Evolutionary conservation across 2,797 vertebrate genomes (phyloP).

Genomic region (Syngnathus acus): DNA sequence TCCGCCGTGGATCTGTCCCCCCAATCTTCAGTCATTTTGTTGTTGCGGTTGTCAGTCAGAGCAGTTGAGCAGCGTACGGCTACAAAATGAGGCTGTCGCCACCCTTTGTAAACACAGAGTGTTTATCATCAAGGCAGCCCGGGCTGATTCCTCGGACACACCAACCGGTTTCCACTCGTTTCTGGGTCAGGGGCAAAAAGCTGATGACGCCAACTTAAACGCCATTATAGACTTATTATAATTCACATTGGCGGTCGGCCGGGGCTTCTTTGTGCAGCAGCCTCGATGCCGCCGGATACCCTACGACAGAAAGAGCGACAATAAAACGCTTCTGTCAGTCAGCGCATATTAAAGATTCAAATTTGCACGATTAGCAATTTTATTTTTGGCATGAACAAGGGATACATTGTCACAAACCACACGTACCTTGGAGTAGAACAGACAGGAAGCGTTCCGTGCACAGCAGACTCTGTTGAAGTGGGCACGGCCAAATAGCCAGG

Average conservation of each 20-base stretch:
- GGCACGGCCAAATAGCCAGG: neutral
- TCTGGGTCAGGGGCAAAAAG: neutral
- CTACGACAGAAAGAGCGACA: neutral
- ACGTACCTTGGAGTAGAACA: neutral
- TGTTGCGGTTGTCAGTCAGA: neutral
- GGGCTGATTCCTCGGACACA: neutral
- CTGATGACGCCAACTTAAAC: neutral
- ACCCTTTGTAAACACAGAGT: neutral
- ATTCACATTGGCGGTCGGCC: neutral
- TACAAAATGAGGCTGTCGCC: neutral
- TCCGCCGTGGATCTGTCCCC: constrained; percentile 58
- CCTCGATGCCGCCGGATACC: neutral
- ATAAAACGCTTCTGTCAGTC: neutral
- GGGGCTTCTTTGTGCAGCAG: neutral
- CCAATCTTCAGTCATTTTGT: constrained; percentile 53
- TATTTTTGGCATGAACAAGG: neutral
- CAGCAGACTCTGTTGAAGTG: too few species aligned
- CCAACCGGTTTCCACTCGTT: constrained; percentile 19
- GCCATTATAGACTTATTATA: constrained; percentile 22
- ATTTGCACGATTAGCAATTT: neutral
- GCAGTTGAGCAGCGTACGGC: neutral
- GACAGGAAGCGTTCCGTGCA: neutral
- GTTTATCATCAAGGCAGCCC: neutral
- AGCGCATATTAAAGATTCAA: too few species aligned
- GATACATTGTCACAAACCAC: neutral